Evolutionary conservation across 2,888 invertebrate genomes (phyloP).

Genomic region (Osedax frankpressi): DNA sequence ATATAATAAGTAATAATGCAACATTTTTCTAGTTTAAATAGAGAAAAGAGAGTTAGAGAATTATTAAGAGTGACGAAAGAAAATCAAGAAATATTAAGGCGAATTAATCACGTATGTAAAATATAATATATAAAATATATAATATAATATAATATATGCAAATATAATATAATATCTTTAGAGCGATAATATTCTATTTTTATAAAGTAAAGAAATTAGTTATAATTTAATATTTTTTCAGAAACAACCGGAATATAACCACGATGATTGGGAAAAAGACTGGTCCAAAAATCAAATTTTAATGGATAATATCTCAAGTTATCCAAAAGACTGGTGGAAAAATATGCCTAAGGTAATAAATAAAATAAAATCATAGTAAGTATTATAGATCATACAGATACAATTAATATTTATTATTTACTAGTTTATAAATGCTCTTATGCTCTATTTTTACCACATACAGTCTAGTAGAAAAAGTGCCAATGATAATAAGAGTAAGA

Average conservation of each 20-base stretch:
- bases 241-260: constrained; percentile 40
- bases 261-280: constrained; percentile 36
- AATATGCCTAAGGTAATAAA: neutral
- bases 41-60: constrained; percentile 44
- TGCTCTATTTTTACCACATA: too few relatives aligned
- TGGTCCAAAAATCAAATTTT: constrained; percentile 43
- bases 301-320: constrained; percentile 43
- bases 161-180: too few relatives aligned
- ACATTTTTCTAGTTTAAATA: constrained; percentile 45
- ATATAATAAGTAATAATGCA: neutral
- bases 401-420: too few relatives aligned
- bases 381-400: too few relatives aligned
- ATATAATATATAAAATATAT: neutral
- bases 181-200: too few relatives aligned
- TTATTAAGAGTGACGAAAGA: constrained; percentile 42
- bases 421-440: too few relatives aligned
- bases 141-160: too few relatives aligned
- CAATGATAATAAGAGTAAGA: neutral
- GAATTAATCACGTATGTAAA: constrained; percentile 31
- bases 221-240: neutral
- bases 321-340: constrained; percentile 44
- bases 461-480: neutral
- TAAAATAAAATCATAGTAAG: too few relatives aligned
- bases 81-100: constrained; percentile 42
- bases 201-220: too few relatives aligned